These are phyloP conservation scores for Epinotia demarniana DNA, from an alignment of 2,888 invertebrate species.

Conservation along the genomic window DNA sequence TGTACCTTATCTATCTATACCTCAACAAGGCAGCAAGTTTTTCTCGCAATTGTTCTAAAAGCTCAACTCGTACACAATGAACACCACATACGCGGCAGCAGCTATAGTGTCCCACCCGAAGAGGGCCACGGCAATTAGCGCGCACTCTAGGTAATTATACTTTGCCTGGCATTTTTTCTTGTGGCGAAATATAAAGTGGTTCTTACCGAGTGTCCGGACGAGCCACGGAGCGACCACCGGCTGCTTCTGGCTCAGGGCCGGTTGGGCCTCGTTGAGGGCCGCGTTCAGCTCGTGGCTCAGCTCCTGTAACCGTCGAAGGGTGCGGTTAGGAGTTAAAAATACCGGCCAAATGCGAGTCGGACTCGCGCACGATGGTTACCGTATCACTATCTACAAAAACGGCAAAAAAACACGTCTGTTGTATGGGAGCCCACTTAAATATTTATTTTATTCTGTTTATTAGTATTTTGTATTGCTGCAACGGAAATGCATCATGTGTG, in stretches of 20 bases:
- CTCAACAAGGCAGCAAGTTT: conserved; percentile 7
- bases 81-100: conserved; percentile 35
- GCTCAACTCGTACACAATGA: conserved; percentile 32
- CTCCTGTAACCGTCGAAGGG: conserved; percentile 83
- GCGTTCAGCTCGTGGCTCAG: conserved; percentile 95
- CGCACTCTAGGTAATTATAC: conserved; percentile 34
- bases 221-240: conserved; percentile 95
- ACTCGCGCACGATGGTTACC: too few species aligned
- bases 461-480: too few species aligned
- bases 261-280: conserved; percentile 88
- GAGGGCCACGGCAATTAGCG: conserved; percentile 38
- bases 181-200: conserved; percentile 2
- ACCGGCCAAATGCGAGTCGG: too few species aligned
- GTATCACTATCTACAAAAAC: too few species aligned
- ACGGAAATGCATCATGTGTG: too few species aligned
- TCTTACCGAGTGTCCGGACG: conserved; percentile 92
- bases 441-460: too few species aligned
- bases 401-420: too few species aligned
- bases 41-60: not conserved
- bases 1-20: too few species aligned
- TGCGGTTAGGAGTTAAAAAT: not conserved
- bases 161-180: not conserved
- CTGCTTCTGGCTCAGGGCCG: conserved; percentile 76
- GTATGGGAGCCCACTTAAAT: too few species aligned
- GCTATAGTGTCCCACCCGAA: conserved; percentile 42